Base-by-base conservation (phyloP, 1,140 invertebrate genomes). In the Aphis gossypii region DNA sequence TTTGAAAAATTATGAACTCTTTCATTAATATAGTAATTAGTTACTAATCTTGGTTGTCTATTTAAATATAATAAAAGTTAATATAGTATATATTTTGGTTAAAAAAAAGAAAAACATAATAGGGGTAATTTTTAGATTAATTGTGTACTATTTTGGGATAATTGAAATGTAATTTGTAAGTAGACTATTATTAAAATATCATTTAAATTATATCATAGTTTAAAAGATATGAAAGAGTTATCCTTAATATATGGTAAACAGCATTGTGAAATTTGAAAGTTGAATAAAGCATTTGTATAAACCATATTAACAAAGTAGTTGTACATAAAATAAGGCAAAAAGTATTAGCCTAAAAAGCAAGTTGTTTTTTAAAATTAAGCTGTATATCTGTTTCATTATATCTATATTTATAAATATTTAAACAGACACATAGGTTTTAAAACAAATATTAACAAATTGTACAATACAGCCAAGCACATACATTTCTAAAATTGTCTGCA, bases 371-470 rank as follows among this genome's bases (percentile, higher is more conserved):
- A 51, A 51, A 48, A 51, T 88, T 21, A 51, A 51, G 46, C 30
- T 88, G 0, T 51, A 51, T 8, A 88, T 51, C 41, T 38, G 5
- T 90, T 76, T 90, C 23, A 30, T 30, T 60, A 20, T 76, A 76
- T 35, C 60, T 76, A 68, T 68, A 14, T 68, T 89, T 5, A 38
- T 41, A 38, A 90, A 41, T 56, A 90, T 90, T n/a, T 88, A 54
- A 23, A 35, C 2, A 23, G 84, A 41, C 30, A 90, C 30, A 60
- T 18, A 90, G 23, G 25, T 56, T 41, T 56, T 5, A 18, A 38
- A 89, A 89, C 21, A 56, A 46, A 54, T 68, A 68, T 91, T 76
- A 44, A 41, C 56, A 91, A 14, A 76, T 91, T 76, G 5, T 92
- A 54, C 14, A n/a, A 83, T 41, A 92, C 44, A 83, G 46, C 68